These are phyloP conservation scores for Myiotriccus ornatus DNA, from an alignment of 2,797 vertebrate genomes.

Conservation along the genomic window DNA sequence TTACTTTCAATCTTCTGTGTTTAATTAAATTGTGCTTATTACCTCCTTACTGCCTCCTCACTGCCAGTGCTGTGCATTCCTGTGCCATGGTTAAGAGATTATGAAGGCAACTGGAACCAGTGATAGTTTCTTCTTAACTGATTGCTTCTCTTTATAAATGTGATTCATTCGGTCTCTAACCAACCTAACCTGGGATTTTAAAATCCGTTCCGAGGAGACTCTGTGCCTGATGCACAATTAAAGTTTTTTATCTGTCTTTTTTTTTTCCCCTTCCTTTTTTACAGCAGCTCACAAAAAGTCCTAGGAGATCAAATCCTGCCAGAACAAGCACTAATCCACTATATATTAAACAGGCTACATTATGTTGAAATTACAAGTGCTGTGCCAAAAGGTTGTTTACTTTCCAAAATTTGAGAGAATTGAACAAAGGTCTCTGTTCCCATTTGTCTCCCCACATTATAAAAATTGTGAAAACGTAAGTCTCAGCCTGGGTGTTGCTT, in stretches of 20 bases:
- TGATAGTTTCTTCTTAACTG: neutral
- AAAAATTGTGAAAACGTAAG: constrained; percentile 16
- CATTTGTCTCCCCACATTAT: constrained; percentile 35
- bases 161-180: constrained; percentile 20
- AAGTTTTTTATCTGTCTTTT: neutral
- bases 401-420: constrained; percentile 20
- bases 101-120: neutral
- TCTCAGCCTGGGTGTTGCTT: neutral
- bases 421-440: constrained; percentile 42
- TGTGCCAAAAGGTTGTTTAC: constrained; percentile 31
- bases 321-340: constrained; percentile 48
- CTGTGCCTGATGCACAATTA: neutral
- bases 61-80: neutral
- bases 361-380: neutral
- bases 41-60: neutral
- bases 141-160: neutral
- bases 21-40: neutral
- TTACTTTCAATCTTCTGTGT: neutral
- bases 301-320: constrained; percentile 41
- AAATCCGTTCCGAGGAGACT: neutral
- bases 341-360: constrained; percentile 5
- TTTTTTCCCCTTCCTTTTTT: neutral
- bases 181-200: constrained; percentile 11
- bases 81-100: neutral
- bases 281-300: neutral